phyloP scores from a whole-genome alignment of 2,888 invertebrate species.

The Eristalinus sepulchralis region DNA sequence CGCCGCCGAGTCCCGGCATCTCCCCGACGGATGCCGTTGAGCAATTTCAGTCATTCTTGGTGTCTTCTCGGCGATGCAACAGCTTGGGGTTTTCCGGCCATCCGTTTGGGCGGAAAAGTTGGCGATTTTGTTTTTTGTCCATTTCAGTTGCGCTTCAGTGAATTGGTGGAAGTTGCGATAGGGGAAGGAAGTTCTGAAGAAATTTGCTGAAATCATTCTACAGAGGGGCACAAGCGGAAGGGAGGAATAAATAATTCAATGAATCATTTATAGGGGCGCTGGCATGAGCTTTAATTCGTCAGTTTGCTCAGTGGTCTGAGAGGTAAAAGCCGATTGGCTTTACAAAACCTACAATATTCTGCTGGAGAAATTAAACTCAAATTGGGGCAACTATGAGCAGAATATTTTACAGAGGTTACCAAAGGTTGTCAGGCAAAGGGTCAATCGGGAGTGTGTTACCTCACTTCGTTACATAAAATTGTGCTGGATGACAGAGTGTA shows the following conservation, averaged over 20 bases:
- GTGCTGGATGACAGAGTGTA: too few relatives aligned
- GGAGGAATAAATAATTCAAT: neutral
- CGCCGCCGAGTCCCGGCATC: constrained; percentile 32
- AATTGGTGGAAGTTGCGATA: neutral
- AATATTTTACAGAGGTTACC: too few relatives aligned
- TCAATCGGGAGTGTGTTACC: too few relatives aligned
- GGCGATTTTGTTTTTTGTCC: neutral
- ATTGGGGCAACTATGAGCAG: too few relatives aligned
- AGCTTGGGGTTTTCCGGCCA: neutral
- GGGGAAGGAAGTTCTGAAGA: neutral
- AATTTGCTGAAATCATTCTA: neutral
- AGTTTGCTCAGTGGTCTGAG: too few relatives aligned
- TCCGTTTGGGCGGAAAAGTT: neutral
- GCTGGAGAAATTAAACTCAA: too few relatives aligned
- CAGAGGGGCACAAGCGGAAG: neutral
- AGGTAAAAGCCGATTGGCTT: too few relatives aligned
- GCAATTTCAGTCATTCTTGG: constrained; percentile 24
- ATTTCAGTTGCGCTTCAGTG: neutral
- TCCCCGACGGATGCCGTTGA: neutral
- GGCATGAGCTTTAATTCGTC: neutral
- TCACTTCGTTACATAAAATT: too few relatives aligned
- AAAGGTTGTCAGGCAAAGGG: too few relatives aligned
- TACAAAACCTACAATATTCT: too few relatives aligned
- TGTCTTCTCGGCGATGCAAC: constrained; percentile 16
- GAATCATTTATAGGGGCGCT: neutral